phyloP scores from a whole-genome alignment of 2,797 vertebrate genomes.

The Pogonophryne albipinna region DNA sequence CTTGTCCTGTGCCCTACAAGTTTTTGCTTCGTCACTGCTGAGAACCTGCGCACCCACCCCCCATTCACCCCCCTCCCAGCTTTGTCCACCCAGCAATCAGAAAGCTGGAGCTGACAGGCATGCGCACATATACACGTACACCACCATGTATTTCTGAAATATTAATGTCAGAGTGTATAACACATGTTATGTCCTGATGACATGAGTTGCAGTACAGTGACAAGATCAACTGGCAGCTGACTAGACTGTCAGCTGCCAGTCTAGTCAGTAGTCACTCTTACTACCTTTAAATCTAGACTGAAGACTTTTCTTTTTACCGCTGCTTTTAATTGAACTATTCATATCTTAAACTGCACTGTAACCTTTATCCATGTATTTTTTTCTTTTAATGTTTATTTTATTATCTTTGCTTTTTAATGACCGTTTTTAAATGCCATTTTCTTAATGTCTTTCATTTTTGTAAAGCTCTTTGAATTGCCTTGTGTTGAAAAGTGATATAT shows the following conservation, averaged over 20 bases:
- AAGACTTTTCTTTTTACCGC: no score
- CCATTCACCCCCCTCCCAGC: slow-evolving; percentile 28
- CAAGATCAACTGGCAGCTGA: slow-evolving; percentile 16
- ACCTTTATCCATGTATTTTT: no score
- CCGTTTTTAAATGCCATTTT: no score
- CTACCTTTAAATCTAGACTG: no score
- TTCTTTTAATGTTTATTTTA: no score
- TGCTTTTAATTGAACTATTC: no score
- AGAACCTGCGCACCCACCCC: slow-evolving; percentile 63
- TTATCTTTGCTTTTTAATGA: no score
- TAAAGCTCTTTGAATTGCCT: no score
- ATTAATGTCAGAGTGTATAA: slow-evolving; percentile 43
- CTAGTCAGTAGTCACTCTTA: no score
- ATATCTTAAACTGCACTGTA: no score
- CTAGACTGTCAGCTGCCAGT: neutral
- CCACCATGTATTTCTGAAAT: slow-evolving; percentile 36
- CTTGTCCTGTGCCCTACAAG: slow-evolving; percentile 67
- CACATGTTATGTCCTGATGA: slow-evolving; percentile 35
- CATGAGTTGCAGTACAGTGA: slow-evolving; percentile 1
- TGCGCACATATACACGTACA: slow-evolving; percentile 8
- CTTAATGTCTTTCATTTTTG: no score
- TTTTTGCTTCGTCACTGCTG: slow-evolving; percentile 85
- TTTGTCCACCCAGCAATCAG: slow-evolving; percentile 54
- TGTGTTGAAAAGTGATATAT: no score
- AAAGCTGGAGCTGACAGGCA: slow-evolving; percentile 51